A percentile compares a stretch with the other conserved stretches of the same genome.
Evolutionary conservation across 2,888 invertebrate species (phyloP).

Genomic region (Calephelis perditalis): DNA sequence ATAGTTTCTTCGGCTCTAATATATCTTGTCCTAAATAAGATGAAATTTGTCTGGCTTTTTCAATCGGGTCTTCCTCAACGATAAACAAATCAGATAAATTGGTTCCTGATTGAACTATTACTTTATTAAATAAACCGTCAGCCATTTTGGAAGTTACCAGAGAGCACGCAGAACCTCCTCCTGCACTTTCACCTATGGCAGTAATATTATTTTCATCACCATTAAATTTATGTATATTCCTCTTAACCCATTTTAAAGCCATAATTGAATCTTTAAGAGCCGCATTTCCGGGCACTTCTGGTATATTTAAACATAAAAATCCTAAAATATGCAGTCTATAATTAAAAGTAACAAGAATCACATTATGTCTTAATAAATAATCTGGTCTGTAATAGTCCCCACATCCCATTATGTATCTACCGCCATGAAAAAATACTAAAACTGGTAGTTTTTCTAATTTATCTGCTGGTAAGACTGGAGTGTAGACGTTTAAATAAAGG

Average conservation of each 20-base stretch:
- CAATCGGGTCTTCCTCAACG: conserved; percentile 46
- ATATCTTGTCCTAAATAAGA: conserved; percentile 44
- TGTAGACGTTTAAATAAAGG: conserved; percentile 82
- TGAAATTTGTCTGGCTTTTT: conserved; percentile 44
- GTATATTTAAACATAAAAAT: conserved; percentile 52
- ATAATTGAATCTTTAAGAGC: conserved; percentile 55
- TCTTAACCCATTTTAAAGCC: conserved; percentile 59
- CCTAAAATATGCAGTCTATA: conserved; percentile 59
- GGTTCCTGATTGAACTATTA: conserved; percentile 55
- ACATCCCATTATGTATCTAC: conserved; percentile 72
- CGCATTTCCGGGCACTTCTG: conserved; percentile 61
- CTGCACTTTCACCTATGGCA: conserved; percentile 62
- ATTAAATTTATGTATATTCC: conserved; percentile 53
- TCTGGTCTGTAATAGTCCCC: conserved; percentile 69
- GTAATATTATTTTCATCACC: conserved; percentile 55
- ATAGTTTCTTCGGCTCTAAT: conserved; percentile 36
- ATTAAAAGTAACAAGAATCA: conserved; percentile 59
- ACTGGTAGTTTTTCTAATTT: conserved; percentile 61
- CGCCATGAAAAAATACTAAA: conserved; percentile 78
- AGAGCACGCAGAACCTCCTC: conserved; percentile 43
- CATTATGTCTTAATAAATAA: conserved; percentile 51
- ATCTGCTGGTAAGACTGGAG: conserved; percentile 69
- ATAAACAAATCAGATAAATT: conserved; percentile 49
- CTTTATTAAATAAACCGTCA: conserved; percentile 47
- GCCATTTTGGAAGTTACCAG: conserved; percentile 52